Evolutionary conservation across 2,888 invertebrate genomes (phyloP).

Genomic region (Coremacera marginata): DNA sequence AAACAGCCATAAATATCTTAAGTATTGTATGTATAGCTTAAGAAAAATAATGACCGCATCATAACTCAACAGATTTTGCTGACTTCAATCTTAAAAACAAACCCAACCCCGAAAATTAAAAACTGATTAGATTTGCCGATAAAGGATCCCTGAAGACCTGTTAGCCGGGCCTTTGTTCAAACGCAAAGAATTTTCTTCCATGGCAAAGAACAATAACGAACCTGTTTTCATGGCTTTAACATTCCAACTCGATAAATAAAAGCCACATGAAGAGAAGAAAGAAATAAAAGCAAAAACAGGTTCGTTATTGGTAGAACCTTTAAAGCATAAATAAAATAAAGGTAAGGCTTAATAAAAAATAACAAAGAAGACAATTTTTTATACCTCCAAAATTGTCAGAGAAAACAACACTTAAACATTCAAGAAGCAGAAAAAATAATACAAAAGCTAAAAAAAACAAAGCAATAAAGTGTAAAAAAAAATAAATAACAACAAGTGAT

Average conservation of each 20-base stretch:
- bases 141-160: neutral
- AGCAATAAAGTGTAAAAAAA: neutral
- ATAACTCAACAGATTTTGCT: neutral
- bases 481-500: slow-evolving; percentile 13
- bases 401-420: neutral
- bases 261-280: neutral
- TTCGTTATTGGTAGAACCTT: neutral
- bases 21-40: too few relatives aligned
- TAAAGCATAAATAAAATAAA: neutral
- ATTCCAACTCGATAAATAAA: neutral
- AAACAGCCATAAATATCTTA: too few relatives aligned
- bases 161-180: neutral
- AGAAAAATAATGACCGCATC: too few relatives aligned
- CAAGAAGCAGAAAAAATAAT: neutral
- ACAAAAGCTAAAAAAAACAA: neutral
- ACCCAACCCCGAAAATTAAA: neutral
- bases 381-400: neutral
- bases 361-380: neutral
- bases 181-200: neutral
- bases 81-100: neutral
- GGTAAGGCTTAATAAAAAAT: neutral
- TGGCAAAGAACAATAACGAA: neutral
- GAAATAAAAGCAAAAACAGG: neutral
- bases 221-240: slow-evolving; percentile 14
- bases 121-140: neutral